Evolutionary conservation across 2,113 vertebrate genomes (phyloP).

Genomic region (Dunckerocampus dactyliophorus): DNA sequence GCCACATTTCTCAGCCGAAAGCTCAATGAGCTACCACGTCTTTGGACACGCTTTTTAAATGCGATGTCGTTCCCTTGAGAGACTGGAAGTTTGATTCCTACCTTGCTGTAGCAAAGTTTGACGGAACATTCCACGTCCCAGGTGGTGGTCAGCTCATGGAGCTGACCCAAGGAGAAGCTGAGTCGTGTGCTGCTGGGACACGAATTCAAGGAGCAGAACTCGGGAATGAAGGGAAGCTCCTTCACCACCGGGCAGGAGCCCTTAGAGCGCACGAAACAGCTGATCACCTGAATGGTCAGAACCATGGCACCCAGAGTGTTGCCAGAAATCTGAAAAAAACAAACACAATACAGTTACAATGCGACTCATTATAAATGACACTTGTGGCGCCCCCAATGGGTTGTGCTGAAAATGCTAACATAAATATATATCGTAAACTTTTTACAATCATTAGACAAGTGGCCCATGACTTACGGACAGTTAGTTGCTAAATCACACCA

Average conservation of each 20-base stretch:
- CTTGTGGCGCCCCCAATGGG: too few species aligned
- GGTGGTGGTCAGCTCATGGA: slow-evolving; percentile 58
- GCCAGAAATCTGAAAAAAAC: slow-evolving; percentile 49
- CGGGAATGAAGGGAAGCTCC: slow-evolving; percentile 48
- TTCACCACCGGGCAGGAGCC: slow-evolving; percentile 20
- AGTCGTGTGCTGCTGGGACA: slow-evolving; percentile 63
- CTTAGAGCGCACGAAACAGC: slow-evolving; percentile 49
- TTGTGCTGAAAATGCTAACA: too few species aligned
- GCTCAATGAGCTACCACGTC: not conserved
- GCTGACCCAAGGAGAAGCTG: slow-evolving; percentile 65
- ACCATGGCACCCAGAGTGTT: slow-evolving; percentile 16
- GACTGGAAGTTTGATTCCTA: slow-evolving; percentile 11
- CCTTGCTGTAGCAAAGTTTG: slow-evolving; percentile 47
- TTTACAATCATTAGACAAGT: too few species aligned
- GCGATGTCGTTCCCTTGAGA: not conserved
- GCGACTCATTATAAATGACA: too few species aligned
- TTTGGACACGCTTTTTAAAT: not conserved
- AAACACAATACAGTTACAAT: not conserved
- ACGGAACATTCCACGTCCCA: slow-evolving; percentile 70
- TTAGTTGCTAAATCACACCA: too few species aligned
- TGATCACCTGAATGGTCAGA: slow-evolving; percentile 52
- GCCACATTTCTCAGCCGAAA: not conserved
- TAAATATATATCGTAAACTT: too few species aligned
- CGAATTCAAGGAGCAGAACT: slow-evolving; percentile 39
- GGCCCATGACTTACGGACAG: too few species aligned